Percentiles rank a stretch among this genome's conserved stretches.
Conservation (phyloP, 2,797 vertebrate genomes). For the Oreortyx pictus region DNA sequence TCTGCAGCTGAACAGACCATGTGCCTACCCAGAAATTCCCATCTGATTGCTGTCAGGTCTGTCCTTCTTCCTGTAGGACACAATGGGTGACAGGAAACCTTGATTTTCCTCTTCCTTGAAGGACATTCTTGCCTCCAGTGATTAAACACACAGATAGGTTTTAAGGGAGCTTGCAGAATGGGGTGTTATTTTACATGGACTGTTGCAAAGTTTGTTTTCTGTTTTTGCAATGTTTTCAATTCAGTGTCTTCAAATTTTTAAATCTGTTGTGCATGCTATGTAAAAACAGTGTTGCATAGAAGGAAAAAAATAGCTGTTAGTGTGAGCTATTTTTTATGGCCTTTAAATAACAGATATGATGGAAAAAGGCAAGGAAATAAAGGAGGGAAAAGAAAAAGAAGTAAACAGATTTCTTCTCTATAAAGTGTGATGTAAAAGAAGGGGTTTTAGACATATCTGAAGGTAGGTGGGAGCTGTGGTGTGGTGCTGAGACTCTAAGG, state of each 20-base stretch:
- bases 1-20: background rate
- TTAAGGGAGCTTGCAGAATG: background rate
- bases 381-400: background rate
- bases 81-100: background rate
- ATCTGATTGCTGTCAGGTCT: background rate
- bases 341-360: background rate
- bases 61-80: background rate
- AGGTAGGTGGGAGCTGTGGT: background rate
- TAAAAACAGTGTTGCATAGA: accelerated
- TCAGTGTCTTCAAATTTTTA: background rate
- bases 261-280: background rate
- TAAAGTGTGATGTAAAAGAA: background rate
- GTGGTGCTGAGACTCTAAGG: accelerated
- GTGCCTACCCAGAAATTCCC: background rate
- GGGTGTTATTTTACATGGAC: background rate
- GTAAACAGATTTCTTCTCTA: background rate
- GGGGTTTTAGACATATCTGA: background rate
- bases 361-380: background rate
- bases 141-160: background rate
- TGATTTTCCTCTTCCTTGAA: background rate
- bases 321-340: background rate
- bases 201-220: background rate
- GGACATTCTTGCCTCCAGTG: background rate
- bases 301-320: background rate
- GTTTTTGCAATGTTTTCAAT: background rate